A percentile compares a stretch with the other conserved stretches of the same genome.
Evolutionary conservation across 2,888 invertebrate genomes (phyloP).

Genomic region (Caenorhabditis becei): DNA sequence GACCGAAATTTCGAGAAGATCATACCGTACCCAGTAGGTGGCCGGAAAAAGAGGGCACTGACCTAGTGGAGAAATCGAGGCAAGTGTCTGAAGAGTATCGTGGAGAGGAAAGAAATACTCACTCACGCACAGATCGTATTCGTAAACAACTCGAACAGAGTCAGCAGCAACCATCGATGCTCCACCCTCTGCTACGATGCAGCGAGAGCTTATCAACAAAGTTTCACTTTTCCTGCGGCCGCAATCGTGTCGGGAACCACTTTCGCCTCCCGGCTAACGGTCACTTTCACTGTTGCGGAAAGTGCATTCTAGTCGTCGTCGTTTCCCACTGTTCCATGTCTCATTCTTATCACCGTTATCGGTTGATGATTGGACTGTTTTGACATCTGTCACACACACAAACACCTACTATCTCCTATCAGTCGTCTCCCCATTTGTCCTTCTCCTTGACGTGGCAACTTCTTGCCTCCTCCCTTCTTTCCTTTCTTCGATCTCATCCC

Average conservation of each 20-base stretch:
- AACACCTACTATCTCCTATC: conserved; percentile 1
- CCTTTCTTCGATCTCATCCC: not conserved
- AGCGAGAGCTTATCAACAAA: conserved; percentile 10
- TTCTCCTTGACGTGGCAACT: conserved; percentile 13
- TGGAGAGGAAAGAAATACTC: not conserved
- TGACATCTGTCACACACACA: conserved; percentile 24
- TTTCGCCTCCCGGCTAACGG: conserved; percentile 4
- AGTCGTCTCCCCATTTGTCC: not conserved
- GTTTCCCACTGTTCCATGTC: not conserved
- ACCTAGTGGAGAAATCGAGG: not conserved
- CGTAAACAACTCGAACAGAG: conserved; percentile 13
- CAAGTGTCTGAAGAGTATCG: conserved; percentile 1
- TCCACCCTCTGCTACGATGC: conserved; percentile 1
- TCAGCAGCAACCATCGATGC: conserved; percentile 3
- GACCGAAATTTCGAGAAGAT: conserved; percentile 18
- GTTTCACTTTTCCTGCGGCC: conserved; percentile 9
- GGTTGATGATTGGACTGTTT: conserved; percentile 12
- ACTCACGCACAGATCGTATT: not conserved
- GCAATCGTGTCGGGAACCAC: conserved; percentile 5
- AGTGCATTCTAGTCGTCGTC: conserved; percentile 12
- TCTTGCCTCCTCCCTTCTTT: conserved; percentile 1
- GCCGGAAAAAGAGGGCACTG: not conserved
- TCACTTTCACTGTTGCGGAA: conserved; percentile 21
- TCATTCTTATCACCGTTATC: conserved; percentile 1
- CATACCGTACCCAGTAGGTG: conserved; percentile 3